A percentile compares a stretch with the other conserved stretches of the same genome.
Conservation (phyloP, 2,888 invertebrate genomes). For the Phortica okadai region DNA sequence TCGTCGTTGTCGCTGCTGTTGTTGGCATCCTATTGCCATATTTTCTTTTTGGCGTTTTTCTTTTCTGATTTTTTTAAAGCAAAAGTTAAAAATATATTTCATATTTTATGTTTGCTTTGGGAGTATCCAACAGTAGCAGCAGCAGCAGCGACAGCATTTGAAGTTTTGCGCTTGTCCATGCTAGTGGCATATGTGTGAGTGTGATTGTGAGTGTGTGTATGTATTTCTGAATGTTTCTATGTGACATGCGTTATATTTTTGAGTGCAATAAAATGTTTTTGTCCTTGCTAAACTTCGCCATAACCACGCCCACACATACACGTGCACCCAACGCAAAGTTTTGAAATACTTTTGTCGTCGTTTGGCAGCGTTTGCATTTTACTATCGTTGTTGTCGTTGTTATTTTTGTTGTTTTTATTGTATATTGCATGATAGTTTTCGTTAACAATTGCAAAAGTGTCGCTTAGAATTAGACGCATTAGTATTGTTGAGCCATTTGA, state of each 20-base stretch:
- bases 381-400: neutral
- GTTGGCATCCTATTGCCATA: neutral
- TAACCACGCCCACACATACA: neutral
- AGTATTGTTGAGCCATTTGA: conserved; percentile 39
- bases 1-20: conserved; percentile 24
- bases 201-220: neutral
- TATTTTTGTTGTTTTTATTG: conserved; percentile 17
- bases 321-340: neutral
- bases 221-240: conserved; percentile 37
- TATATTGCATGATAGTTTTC: conserved; percentile 32
- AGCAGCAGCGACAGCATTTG: neutral
- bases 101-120: conserved; percentile 72
- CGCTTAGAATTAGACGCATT: conserved; percentile 40
- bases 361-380: neutral
- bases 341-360: conserved; percentile 18
- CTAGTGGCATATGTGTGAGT: neutral
- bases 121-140: conserved; percentile 45
- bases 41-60: conserved; percentile 35
- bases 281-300: conserved; percentile 54
- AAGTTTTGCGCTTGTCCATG: neutral
- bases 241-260: conserved; percentile 58
- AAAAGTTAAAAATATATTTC: conserved; percentile 70
- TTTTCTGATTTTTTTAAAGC: conserved; percentile 42
- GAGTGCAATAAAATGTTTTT: conserved; percentile 69
- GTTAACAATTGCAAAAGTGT: conserved; percentile 34